Evolutionary conservation across 2,888 invertebrate genomes (phyloP).

Genomic region (Steinernema scapterisci): DNA sequence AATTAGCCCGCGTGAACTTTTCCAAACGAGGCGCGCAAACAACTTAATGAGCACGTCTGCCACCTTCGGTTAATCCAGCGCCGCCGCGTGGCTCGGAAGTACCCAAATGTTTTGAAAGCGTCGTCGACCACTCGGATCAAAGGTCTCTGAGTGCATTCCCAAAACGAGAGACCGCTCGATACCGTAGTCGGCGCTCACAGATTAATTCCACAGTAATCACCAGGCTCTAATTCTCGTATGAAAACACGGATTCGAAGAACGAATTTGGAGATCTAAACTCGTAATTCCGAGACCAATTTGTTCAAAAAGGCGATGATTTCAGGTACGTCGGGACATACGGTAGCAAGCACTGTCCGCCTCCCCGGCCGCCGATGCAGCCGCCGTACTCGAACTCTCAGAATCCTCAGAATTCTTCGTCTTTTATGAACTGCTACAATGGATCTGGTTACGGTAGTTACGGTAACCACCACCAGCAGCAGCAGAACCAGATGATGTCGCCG

Average conservation of each 20-base stretch:
- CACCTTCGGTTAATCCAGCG: background rate
- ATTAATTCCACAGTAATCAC: too few relatives aligned
- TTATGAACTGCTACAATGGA: slow-evolving; percentile 10
- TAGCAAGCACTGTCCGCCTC: slow-evolving; percentile 19
- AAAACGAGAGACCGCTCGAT: background rate
- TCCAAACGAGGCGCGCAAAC: background rate
- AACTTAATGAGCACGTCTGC: slow-evolving; percentile 11
- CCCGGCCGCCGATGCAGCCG: background rate
- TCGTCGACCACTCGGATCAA: background rate
- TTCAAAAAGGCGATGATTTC: background rate
- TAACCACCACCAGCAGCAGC: slow-evolving; percentile 26
- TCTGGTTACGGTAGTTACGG: slow-evolving; percentile 15
- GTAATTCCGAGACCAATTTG: too few relatives aligned
- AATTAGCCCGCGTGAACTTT: background rate
- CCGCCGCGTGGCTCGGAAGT: too few relatives aligned
- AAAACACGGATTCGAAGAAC: too few relatives aligned
- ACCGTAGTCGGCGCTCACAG: background rate
- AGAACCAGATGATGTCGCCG: slow-evolving; percentile 15
- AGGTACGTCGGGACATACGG: slow-evolving; percentile 12
- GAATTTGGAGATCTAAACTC: too few relatives aligned
- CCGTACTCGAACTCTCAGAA: slow-evolving; percentile 15
- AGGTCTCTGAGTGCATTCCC: background rate
- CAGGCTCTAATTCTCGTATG: too few relatives aligned
- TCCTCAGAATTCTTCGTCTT: background rate
- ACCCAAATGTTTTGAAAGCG: too few relatives aligned